Evolutionary conservation across 1,140 invertebrate genomes (phyloP).

Genomic region (Telenomus remus): DNA sequence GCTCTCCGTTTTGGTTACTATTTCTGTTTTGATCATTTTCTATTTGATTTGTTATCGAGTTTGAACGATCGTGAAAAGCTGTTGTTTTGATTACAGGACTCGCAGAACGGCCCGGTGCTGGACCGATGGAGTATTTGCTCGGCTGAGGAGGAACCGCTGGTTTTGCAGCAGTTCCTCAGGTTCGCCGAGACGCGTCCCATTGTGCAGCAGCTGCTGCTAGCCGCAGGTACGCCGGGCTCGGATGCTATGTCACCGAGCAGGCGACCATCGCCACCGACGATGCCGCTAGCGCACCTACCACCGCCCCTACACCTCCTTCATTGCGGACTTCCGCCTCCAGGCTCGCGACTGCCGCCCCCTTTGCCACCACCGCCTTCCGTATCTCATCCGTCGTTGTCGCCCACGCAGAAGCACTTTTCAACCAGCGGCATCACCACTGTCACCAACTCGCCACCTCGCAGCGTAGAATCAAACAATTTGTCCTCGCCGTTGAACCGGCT

Average conservation of each 20-base stretch:
- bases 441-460: slow-evolving; percentile 57
- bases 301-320: slow-evolving; percentile 76
- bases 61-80: slow-evolving; percentile 13
- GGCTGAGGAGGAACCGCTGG: slow-evolving; percentile 89
- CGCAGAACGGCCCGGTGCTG: slow-evolving; percentile 83
- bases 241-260: slow-evolving; percentile 82
- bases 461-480: slow-evolving; percentile 64
- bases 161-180: slow-evolving; percentile 89
- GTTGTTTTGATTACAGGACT: slow-evolving; percentile 76
- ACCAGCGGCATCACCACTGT: slow-evolving; percentile 36
- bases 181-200: slow-evolving; percentile 89
- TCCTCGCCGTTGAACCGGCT: slow-evolving; percentile 89
- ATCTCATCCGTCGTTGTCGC: slow-evolving; percentile 75
- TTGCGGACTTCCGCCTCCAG: slow-evolving; percentile 72
- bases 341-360: slow-evolving; percentile 73
- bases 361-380: slow-evolving; percentile 67
- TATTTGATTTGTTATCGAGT: background rate
- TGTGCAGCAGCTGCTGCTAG: slow-evolving; percentile 86
- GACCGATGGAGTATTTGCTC: slow-evolving; percentile 89
- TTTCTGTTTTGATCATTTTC: background rate
- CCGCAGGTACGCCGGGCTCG: slow-evolving; percentile 76
- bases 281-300: slow-evolving; percentile 78
- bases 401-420: slow-evolving; percentile 72
- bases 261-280: slow-evolving; percentile 79
- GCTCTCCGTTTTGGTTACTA: background rate